phyloP scores from a whole-genome alignment of 1,140 invertebrate species.

The Vollenhovia emeryi region DNA sequence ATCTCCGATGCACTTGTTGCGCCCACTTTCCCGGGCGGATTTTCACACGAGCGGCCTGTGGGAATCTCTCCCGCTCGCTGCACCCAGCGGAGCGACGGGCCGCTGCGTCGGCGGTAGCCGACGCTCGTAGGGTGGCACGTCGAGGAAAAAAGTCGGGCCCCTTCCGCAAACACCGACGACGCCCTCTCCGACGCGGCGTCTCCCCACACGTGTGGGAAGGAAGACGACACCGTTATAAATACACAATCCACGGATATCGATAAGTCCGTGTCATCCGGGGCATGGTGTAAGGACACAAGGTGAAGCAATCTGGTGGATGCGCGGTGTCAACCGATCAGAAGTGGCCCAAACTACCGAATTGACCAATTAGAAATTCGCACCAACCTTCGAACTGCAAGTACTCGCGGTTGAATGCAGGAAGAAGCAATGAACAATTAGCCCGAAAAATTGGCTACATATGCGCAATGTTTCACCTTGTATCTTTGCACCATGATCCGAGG shows the following conservation, averaged over 20 bases:
- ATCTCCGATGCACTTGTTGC: conserved; percentile 75
- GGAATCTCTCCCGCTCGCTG: conserved; percentile 76
- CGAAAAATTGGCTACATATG: too few relatives aligned
- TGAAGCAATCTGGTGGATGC: too few relatives aligned
- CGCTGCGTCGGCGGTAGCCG: conserved; percentile 37
- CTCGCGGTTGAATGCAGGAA: too few relatives aligned
- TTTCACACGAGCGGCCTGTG: conserved; percentile 80
- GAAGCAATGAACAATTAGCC: too few relatives aligned
- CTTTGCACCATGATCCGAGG: too few relatives aligned
- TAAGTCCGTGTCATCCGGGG: conserved; percentile 20
- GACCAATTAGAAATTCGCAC: too few relatives aligned
- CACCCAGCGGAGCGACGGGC: conserved; percentile 65
- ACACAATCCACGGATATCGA: conserved; percentile 52
- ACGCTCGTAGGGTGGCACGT: conserved; percentile 65
- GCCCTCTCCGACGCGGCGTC: conserved; percentile 30
- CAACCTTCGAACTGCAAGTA: too few relatives aligned
- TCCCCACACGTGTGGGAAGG: not conserved
- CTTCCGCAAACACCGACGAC: conserved; percentile 72
- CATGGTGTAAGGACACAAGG: too few relatives aligned
- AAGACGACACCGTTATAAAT: conserved; percentile 47
- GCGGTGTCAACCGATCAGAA: too few relatives aligned
- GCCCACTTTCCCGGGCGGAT: conserved; percentile 77
- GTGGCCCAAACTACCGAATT: too few relatives aligned
- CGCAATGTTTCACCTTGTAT: too few relatives aligned
- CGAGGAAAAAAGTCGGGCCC: conserved; percentile 67